phyloP scores from a whole-genome alignment of 2,797 vertebrate species.

The Moxostoma hubbsi region DNA sequence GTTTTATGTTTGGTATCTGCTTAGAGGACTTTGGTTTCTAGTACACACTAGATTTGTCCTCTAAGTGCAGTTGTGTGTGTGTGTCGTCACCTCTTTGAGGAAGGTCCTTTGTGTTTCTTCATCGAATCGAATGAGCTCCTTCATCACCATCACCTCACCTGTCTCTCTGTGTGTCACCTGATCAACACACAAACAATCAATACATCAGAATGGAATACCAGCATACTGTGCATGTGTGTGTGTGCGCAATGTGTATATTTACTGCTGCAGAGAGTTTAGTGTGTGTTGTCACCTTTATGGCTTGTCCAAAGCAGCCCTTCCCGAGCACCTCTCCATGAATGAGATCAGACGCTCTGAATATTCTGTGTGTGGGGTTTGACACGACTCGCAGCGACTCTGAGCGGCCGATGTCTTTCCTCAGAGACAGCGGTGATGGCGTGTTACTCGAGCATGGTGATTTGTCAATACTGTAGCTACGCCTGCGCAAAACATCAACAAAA shows the following conservation, averaged over 20 bases:
- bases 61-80: neutral
- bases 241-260: neutral
- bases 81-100: constrained; percentile 88
- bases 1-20: neutral
- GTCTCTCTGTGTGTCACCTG: constrained; percentile 96
- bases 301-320: constrained; percentile 95
- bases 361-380: constrained; percentile 86
- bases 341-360: constrained; percentile 95
- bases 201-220: constrained; percentile 44
- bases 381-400: constrained; percentile 91
- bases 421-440: constrained; percentile 83
- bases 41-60: neutral
- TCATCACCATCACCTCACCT: constrained; percentile 99
- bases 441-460: constrained; percentile 88
- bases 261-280: neutral
- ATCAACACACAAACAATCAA: neutral
- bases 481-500: constrained; percentile 52
- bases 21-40: neutral
- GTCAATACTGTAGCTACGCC: constrained; percentile 93
- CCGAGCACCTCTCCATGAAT: constrained; percentile 97
- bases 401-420: constrained; percentile 90
- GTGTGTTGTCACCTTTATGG: constrained; percentile 87
- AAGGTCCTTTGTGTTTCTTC: constrained; percentile 96
- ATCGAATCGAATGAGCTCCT: constrained; percentile 95
- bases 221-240: neutral